phyloP scores from a whole-genome alignment of 2,888 invertebrate genomes.

The Linnaemya vulpina region DNA sequence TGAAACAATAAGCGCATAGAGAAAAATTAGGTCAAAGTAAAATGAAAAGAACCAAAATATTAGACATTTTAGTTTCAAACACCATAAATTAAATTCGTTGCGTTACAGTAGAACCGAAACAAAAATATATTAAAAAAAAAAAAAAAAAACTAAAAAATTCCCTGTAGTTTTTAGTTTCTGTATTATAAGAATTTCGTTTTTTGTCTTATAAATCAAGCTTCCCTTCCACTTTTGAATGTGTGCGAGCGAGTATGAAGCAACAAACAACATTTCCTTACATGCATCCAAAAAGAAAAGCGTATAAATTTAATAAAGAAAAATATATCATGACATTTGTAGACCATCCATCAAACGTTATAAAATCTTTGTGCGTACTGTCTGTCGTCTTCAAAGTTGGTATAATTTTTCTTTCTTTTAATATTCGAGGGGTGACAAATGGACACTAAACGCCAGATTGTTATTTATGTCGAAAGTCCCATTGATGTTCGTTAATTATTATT shows the following conservation, averaged over 20 bases:
- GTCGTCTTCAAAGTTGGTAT: slow-evolving; percentile 17
- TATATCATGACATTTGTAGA: slow-evolving; percentile 54
- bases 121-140: neutral
- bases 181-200: neutral
- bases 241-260: slow-evolving; percentile 2
- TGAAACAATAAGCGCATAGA: slow-evolving; percentile 18
- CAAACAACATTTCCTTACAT: slow-evolving; percentile 13
- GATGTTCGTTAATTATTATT: slow-evolving; percentile 52
- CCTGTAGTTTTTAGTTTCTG: slow-evolving; percentile 15
- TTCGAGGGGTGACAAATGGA: slow-evolving; percentile 60
- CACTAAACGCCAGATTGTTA: slow-evolving; percentile 57
- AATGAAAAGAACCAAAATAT: slow-evolving; percentile 25
- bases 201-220: slow-evolving; percentile 5
- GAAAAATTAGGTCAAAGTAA: slow-evolving; percentile 39
- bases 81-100: slow-evolving; percentile 31
- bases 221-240: neutral
- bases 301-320: slow-evolving; percentile 47
- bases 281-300: slow-evolving; percentile 50
- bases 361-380: slow-evolving; percentile 32
- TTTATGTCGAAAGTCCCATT: slow-evolving; percentile 47
- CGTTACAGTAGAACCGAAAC: slow-evolving; percentile 6
- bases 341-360: slow-evolving; percentile 66
- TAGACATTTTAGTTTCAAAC: slow-evolving; percentile 31
- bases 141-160: slow-evolving; percentile 10
- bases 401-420: slow-evolving; percentile 17